A percentile compares a stretch with the other conserved stretches of the same genome.
Conservation (phyloP, 2,113 vertebrate genomes). For the Coptodon rendalli region DNA sequence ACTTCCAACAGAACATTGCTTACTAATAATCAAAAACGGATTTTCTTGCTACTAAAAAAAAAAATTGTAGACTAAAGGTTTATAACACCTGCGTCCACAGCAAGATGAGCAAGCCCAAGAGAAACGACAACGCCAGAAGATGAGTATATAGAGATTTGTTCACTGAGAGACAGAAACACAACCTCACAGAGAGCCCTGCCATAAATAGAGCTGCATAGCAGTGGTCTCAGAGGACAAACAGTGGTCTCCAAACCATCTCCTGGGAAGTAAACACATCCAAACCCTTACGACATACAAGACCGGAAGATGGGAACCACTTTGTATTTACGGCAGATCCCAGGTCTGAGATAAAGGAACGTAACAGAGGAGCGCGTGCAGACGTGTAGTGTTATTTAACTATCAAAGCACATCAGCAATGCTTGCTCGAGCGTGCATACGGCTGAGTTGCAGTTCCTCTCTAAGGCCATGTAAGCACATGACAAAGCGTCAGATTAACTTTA, state of each 20-base stretch:
- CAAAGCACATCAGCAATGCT: not conserved
- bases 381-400: not conserved
- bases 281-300: not conserved
- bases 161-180: not conserved
- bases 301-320: not conserved
- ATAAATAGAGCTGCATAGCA: not conserved
- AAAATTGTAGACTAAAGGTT: not conserved
- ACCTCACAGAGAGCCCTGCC: not conserved
- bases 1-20: not conserved
- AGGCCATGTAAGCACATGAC: not conserved
- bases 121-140: not conserved
- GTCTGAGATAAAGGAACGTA: not conserved
- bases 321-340: not conserved
- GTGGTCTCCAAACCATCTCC: not conserved
- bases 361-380: not conserved
- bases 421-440: not conserved
- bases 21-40: not conserved
- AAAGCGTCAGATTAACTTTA: not conserved
- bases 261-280: not conserved
- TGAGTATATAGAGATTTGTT: not conserved
- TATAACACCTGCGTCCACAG: not conserved
- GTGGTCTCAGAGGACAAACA: not conserved
- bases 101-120: not conserved
- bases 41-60: not conserved
- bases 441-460: not conserved